Evolutionary conservation across 2,113 vertebrate genomes (phyloP), one percentile per base, ranked within the genome.

Genomic region (Corapipo altera): DNA sequence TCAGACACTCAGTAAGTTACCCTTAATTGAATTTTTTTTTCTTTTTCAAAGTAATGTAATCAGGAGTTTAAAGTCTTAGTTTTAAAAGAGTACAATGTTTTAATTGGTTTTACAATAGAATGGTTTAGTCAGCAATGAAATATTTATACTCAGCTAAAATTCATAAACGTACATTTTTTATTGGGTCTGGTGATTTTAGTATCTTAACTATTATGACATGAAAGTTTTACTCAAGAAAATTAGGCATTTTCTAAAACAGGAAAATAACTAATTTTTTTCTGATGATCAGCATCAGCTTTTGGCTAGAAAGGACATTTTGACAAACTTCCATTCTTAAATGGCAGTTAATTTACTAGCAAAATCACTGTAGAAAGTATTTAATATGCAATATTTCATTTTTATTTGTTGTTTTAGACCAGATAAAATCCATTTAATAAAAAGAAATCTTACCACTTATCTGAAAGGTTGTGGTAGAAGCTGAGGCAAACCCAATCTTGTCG

Each of bases 401-500:
- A 61, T 70, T 8, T 17, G 3, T 61, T 81, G 43, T 58, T 92
- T 94, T 86, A 26, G 17, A 72, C 18, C 30, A 79, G 78, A 95
- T 76, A 96, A 80, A 70, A 89, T 80, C 26, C 33, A 26, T 32
- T 70, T 39, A 67, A 90, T 64, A 76, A 75, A 90, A 64, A 33
- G 7, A 41, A 94, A 97, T 61, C 90, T 98, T 98, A 98, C 98
- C 98, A 49, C 57, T 97, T 93, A 98, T 95, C 84, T 98, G 95
- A 70, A 98, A 98, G 66, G 61, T 65, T 88, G 96, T 93, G 26
- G 67, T 82, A 88, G 96, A 32, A 96, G 96, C 64, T 61, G 88
- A 76, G 79, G 91, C 33, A 77, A 97, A 92, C n/a, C 65, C 95
- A 41, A 37, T 62, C 89, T 95, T 97, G 64, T 97, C 70, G 28